Conservation (phyloP, 2,113 vertebrate genomes). For the Halcyon malimbica region DNA sequence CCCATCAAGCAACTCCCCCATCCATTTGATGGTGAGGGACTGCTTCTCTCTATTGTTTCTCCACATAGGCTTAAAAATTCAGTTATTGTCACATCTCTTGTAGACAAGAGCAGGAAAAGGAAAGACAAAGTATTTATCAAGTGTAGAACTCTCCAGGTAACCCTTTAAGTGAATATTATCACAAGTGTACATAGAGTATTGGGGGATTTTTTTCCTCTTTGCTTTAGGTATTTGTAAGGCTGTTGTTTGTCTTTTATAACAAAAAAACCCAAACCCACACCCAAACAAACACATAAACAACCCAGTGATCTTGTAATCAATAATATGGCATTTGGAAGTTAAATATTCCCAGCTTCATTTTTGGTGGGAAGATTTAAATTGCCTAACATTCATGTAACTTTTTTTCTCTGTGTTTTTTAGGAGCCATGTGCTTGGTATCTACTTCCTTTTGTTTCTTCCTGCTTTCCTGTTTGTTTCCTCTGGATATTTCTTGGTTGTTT, state of each 20-base stretch:
- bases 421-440: neutral
- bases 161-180: neutral
- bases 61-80: neutral
- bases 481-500: neutral
- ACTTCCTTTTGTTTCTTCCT: neutral
- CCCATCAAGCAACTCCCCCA: neutral
- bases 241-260: neutral
- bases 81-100: neutral
- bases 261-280: too few species aligned
- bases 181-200: neutral
- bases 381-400: neutral
- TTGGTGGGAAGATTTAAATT: conserved; percentile 5
- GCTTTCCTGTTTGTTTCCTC: neutral
- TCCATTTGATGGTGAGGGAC: neutral
- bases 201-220: neutral
- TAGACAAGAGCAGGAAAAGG: neutral
- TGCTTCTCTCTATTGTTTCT: neutral
- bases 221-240: neutral
- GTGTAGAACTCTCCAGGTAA: neutral
- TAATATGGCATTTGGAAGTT: conserved; percentile 51
- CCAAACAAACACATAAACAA: rapidly evolving
- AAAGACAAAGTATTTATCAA: conserved; percentile 22
- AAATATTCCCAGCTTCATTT: conserved; percentile 29
- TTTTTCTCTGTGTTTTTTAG: neutral
- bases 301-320: neutral